Evolutionary conservation across 2,797 vertebrate species (phyloP).

Genomic region (Peromyscus aztecus): DNA sequence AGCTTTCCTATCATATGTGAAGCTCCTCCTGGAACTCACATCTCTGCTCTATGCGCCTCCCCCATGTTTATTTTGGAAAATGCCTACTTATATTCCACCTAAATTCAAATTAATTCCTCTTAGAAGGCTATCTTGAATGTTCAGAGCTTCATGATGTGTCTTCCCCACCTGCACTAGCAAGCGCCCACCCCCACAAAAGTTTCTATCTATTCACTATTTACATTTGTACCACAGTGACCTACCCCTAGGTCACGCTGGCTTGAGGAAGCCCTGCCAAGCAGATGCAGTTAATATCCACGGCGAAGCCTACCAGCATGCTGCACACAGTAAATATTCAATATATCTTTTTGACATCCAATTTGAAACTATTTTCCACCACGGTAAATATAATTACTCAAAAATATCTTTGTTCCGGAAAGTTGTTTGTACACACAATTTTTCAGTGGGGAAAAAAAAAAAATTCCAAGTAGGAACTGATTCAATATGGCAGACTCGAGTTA

Average conservation of each 20-base stretch:
- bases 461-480: not conserved
- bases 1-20: not conserved
- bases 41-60: not conserved
- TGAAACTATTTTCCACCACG: slow-evolving; percentile 37
- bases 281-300: not conserved
- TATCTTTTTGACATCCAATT: not conserved
- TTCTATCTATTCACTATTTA: not conserved
- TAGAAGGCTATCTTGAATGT: not conserved
- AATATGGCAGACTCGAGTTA: not conserved
- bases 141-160: not conserved
- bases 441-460: not conserved
- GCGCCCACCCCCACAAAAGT: not conserved
- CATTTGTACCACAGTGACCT: no score
- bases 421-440: not conserved
- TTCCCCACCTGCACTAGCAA: slow-evolving; percentile 22
- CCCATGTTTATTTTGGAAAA: not conserved
- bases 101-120: not conserved
- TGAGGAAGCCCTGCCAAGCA: not conserved
- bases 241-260: not conserved
- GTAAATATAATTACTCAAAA: slow-evolving; percentile 2
- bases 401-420: not conserved
- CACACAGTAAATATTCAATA: not conserved
- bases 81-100: not conserved
- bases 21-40: not conserved
- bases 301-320: not conserved